Conservation (phyloP, 2,113 vertebrate genomes). For the Acanthochromis polyacanthus region DNA sequence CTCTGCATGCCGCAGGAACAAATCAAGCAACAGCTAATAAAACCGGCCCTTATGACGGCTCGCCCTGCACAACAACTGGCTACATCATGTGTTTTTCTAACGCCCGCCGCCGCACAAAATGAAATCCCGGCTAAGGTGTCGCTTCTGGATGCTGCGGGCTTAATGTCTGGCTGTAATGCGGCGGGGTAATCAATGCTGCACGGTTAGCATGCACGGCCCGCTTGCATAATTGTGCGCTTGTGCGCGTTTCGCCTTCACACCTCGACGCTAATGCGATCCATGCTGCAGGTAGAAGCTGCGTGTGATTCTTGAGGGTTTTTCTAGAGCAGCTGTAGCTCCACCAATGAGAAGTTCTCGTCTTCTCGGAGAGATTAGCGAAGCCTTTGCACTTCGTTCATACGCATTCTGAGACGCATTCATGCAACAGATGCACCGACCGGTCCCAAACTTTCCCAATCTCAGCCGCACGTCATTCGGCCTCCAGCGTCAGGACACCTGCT, state of each 20-base stretch:
- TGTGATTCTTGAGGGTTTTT: constrained; percentile 33
- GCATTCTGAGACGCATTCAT: constrained; percentile 29
- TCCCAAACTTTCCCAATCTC: not conserved
- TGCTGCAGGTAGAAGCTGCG: constrained; percentile 42
- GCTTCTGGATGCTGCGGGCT: constrained; percentile 89
- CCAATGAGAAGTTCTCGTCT: constrained; percentile 47
- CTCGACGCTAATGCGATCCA: constrained; percentile 27
- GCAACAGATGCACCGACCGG: not conserved
- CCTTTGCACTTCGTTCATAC: constrained; percentile 56
- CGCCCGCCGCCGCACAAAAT: constrained; percentile 90
- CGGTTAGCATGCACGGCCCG: constrained; percentile 35
- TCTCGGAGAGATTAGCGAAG: constrained; percentile 51
- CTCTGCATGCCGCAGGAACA: constrained; percentile 94
- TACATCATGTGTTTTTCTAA: constrained; percentile 97
- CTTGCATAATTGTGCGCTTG: not conserved
- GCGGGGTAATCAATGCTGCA: constrained; percentile 72
- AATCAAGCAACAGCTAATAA: constrained; percentile 99
- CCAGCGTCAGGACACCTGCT: not conserved
- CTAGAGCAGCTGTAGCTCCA: not conserved
- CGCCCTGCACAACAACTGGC: constrained; percentile 94
- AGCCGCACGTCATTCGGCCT: not conserved
- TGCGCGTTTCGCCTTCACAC: constrained; percentile 39
- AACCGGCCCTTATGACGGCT: constrained; percentile 91
- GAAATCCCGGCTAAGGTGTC: constrained; percentile 93
- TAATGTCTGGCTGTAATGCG: constrained; percentile 88